These are phyloP conservation scores for Acronicta psi DNA, from an alignment of 2,888 invertebrate species.

Conservation along the genomic window DNA sequence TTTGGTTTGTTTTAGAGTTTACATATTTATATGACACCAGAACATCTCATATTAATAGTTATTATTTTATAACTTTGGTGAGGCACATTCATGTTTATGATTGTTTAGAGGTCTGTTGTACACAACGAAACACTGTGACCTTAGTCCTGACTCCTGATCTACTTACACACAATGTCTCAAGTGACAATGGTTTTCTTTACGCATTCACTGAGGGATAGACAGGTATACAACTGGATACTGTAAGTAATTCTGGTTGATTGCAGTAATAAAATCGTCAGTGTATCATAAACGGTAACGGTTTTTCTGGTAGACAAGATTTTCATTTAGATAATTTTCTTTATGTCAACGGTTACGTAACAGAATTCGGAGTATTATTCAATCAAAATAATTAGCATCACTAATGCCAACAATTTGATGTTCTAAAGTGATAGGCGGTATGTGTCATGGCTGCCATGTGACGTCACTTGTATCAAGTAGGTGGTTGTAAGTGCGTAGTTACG, in stretches of 20 bases:
- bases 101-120: not conserved
- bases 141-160: no score
- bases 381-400: slow-evolving; percentile 7
- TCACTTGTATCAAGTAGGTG: slow-evolving; percentile 41
- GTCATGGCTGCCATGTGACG: slow-evolving; percentile 47
- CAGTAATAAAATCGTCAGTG: no score
- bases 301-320: no score
- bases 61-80: not conserved
- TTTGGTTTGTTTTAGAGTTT: not conserved
- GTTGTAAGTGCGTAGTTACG: slow-evolving; percentile 48
- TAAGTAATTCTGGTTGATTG: no score
- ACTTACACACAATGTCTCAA: no score
- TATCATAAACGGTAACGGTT: no score
- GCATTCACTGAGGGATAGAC: no score
- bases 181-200: no score
- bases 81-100: not conserved
- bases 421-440: slow-evolving; percentile 40
- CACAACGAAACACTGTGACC: no score
- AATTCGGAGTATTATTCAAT: not conserved
- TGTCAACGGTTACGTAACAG: not conserved
- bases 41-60: not conserved
- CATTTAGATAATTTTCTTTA: no score
- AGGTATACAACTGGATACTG: no score
- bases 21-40: not conserved
- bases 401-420: slow-evolving; percentile 29